Conservation (phyloP, 2,888 invertebrate species). For the Lingula anatina region DNA sequence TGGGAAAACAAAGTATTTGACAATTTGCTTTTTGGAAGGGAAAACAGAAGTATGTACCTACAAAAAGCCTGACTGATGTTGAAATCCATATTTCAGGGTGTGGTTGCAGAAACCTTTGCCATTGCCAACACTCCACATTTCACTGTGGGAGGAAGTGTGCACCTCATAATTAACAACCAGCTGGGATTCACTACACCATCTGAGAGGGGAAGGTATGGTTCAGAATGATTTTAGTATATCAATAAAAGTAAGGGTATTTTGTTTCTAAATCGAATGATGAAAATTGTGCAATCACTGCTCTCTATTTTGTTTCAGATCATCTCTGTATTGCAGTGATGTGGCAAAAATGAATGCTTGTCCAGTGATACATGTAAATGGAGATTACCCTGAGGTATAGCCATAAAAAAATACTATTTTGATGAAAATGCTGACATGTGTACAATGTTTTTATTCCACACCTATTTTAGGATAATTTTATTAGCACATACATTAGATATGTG, state of each 20-base stretch:
- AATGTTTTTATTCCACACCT: slow-evolving; percentile 3
- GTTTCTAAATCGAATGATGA: neutral
- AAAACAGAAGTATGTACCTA: too few relatives aligned
- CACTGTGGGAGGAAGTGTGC: slow-evolving; percentile 85
- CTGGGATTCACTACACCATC: slow-evolving; percentile 83
- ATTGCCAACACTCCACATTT: slow-evolving; percentile 82
- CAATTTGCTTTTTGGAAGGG: too few relatives aligned
- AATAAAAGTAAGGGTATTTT: too few relatives aligned
- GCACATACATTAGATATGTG: neutral
- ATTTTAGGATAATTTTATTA: too few relatives aligned
- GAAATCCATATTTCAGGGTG: slow-evolving; percentile 63
- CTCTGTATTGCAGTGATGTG: slow-evolving; percentile 76
- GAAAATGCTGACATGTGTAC: neutral
- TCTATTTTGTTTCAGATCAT: slow-evolving; percentile 50
- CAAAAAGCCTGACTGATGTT: too few relatives aligned
- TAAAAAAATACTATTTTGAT: neutral
- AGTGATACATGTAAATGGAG: slow-evolving; percentile 92
- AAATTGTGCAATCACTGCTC: neutral
- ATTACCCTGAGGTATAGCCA: slow-evolving; percentile 74
- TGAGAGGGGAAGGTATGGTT: slow-evolving; percentile 69
- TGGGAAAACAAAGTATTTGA: too few relatives aligned
- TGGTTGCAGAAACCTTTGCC: slow-evolving; percentile 86
- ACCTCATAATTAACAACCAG: slow-evolving; percentile 89
- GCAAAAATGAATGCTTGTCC: slow-evolving; percentile 86
- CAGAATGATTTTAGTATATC: slow-evolving; percentile 15